Base-by-base conservation (phyloP, 1,140 invertebrate genomes). In the Aphelinus certus region DNA sequence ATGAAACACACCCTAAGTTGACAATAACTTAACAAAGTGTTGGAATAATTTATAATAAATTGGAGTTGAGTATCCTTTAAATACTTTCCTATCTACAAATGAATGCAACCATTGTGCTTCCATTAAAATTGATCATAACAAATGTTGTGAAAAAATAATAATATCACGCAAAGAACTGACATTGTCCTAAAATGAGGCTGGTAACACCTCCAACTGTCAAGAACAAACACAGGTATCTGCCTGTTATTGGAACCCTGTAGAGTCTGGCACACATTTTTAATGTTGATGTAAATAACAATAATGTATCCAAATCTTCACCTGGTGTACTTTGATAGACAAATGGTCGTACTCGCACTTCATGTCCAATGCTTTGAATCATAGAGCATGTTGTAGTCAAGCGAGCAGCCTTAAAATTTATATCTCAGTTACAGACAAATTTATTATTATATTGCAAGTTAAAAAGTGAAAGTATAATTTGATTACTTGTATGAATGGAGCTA, bases 261-360 rank as follows among this genome's bases (percentile, higher is more conserved):
- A 95, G 84, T 84, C 91, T 91, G 2, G 93, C 94, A 72, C 90
- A 90, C 84, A 95, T 91, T 79, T 91, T 90, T 71, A 95, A 87
- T 3, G 92, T 92, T 3, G 93, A 92, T 2, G 94, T 91, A 82
- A 93, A 95, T 48, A 94, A 84, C n/a, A 95, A 87, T 76, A 95
- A 90, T 1, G 93, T 92, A 80, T 93, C 92, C 61, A 95, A 88
- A 87, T 95, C 93, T 79, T 91, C 89, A 58, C 90, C 89, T 1
- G 93, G 89, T 47, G 93, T 93, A 77, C 92, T 90, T 84, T 94
- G 93, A 88, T 95, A 94, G 2, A 94, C 91, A 82, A 94, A 95
- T 2, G 94, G 94, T 46, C 94, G 88, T n/a, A 91, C 90, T 53
- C 93, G 88, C 62, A 95, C 90, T 84, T 95, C 93, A 81, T 95